Evolutionary conservation across 1,140 invertebrate genomes (phyloP).

Genomic region (Heliconius eleuchia): DNA sequence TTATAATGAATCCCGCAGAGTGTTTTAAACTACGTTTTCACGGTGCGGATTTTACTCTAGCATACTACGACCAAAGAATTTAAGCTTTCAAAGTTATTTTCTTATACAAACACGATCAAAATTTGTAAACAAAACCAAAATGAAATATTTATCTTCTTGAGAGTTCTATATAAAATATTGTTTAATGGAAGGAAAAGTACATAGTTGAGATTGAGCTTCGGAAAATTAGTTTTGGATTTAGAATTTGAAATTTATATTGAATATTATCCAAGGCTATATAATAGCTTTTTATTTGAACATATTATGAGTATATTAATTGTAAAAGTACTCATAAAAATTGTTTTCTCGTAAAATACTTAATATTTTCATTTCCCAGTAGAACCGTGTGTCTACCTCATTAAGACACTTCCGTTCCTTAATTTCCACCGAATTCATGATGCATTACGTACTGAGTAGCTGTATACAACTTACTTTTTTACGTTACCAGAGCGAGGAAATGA

Average conservation of each 20-base stretch:
- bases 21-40: constrained; percentile 37
- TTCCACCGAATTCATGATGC: no score
- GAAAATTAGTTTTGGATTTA: neutral
- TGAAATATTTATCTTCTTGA: constrained; percentile 36
- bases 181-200: constrained; percentile 10
- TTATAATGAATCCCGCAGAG: constrained; percentile 35
- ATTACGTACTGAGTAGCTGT: no score
- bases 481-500: no score
- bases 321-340: no score
- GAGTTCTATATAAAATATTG: constrained; percentile 13
- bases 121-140: constrained; percentile 36
- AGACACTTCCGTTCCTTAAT: no score
- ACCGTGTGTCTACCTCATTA: no score
- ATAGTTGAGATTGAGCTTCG: constrained; percentile 2
- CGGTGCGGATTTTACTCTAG: constrained; percentile 29
- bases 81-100: constrained; percentile 37
- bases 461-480: no score
- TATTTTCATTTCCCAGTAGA: no score
- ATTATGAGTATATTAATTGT: no score
- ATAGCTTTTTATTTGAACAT: neutral
- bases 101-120: constrained; percentile 37
- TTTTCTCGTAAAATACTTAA: no score
- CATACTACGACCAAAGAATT: constrained; percentile 29
- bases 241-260: neutral
- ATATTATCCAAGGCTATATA: neutral